Conservation (phyloP, 2,888 invertebrate species). For the Rhodophaea formosa region DNA sequence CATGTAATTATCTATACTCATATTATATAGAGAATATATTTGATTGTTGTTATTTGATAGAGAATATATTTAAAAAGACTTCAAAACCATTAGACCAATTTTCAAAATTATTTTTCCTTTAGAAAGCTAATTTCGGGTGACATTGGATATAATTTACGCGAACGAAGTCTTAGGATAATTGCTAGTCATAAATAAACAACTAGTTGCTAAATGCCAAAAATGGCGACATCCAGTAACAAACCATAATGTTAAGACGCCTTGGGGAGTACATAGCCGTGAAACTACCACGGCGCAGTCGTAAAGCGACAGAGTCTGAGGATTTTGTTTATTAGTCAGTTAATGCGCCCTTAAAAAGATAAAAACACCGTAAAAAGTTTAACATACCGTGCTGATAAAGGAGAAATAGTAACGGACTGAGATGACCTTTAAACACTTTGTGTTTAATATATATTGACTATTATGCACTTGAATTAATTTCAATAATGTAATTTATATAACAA, state of each 20-base stretch:
- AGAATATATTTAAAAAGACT: too few species aligned
- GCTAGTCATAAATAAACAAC: neutral
- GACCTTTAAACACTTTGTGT: neutral
- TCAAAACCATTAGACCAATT: too few species aligned
- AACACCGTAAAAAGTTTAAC: constrained; percentile 3
- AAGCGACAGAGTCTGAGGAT: neutral
- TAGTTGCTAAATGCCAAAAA: neutral
- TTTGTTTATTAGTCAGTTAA: constrained; percentile 12
- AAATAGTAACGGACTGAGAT: neutral
- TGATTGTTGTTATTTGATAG: too few species aligned
- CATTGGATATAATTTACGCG: too few species aligned
- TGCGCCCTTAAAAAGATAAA: constrained; percentile 12
- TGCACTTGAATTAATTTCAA: too few species aligned
- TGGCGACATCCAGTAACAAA: neutral
- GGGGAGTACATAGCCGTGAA: neutral
- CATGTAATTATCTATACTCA: too few species aligned
- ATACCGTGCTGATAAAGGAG: neutral
- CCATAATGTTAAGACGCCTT: neutral
- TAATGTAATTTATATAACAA: too few species aligned
- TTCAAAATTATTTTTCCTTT: too few species aligned
- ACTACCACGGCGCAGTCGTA: neutral
- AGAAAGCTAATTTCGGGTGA: too few species aligned
- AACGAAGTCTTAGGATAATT: too few species aligned
- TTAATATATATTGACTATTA: too few species aligned
- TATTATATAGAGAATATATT: too few species aligned